Base-by-base conservation (phyloP, 2,797 vertebrate genomes). In the Knipowitschia caucasica region DNA sequence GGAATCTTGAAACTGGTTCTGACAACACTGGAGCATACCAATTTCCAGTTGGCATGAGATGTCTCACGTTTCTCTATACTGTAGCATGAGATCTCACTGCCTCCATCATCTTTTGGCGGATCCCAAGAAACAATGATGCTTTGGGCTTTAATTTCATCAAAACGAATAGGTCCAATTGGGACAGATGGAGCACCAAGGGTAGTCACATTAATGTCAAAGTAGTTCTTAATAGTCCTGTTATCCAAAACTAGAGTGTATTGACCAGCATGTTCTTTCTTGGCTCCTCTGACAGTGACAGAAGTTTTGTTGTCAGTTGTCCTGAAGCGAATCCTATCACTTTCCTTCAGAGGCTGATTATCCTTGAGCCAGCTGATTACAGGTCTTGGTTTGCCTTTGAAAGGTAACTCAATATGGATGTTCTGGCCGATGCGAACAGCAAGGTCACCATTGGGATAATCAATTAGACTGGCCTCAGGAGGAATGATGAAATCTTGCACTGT, bases 101-200 rank as follows among this genome's bases (percentile, higher is more conserved):
- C 96, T 53, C 96, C 95, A 0, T 98, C 78, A 34, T 99, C 94
- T 59, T 94, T 90, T n/a, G 96, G 94, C 77, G 89, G 81, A 56
- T 94, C 89, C 96, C 96, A 99, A 56, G 96, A 96, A 59, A 98
- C 91, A 64, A 99, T 93, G 51, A 94, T 88, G 67, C 92, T 93
- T 60, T 98, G 92, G 63, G 96, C 94, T 88, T 94, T 98, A 70
- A 99, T 91, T 85, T 99, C 96, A 75, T 98, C 95, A 64, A 96
- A 92, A 67, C 83, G 90, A 62, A 98, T 79, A 26, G 96, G 95
- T 65, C 94, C 95, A 75, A 93, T 91, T 62, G 95, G 96, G 53
- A 85, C 88, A 58, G 94, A 93, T 27, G 96, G 96, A 24, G 95
- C 89, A 45, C 95, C 95, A 39, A 94, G 91, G 38, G 94, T 96